Percentiles rank a stretch among this genome's conserved stretches.
These are phyloP conservation scores for Drosophila ficusphila DNA, from an alignment of 1,140 invertebrate genomes.

Conservation along the genomic window DNA sequence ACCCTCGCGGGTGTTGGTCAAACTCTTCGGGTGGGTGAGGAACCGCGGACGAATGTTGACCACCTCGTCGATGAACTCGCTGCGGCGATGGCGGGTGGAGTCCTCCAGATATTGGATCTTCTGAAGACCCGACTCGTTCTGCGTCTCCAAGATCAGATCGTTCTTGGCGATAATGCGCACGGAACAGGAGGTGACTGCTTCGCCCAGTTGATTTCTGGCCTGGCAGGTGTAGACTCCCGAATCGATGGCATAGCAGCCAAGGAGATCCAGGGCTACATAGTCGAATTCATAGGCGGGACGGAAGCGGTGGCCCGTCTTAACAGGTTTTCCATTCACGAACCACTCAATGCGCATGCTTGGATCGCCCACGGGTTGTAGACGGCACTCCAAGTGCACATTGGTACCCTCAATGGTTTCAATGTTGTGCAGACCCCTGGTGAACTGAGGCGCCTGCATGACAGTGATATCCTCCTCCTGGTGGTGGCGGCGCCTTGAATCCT, in stretches of 20 bases:
- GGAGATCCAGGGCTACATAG: slow-evolving; percentile 97
- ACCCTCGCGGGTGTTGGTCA: slow-evolving; percentile 94
- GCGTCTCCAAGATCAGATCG: slow-evolving; percentile 92
- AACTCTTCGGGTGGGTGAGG: slow-evolving; percentile 93
- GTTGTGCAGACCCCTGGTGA: slow-evolving; percentile 94
- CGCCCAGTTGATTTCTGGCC: slow-evolving; percentile 95
- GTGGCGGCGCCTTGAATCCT: slow-evolving; percentile 91
- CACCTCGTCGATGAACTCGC: slow-evolving; percentile 92
- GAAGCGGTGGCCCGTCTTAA: slow-evolving; percentile 96
- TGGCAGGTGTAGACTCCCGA: slow-evolving; percentile 98
- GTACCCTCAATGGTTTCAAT: slow-evolving; percentile 96
- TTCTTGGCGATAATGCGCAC: slow-evolving; percentile 95
- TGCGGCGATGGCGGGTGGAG: slow-evolving; percentile 92
- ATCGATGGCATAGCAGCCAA: slow-evolving; percentile 98
- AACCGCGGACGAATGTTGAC: slow-evolving; percentile 93
- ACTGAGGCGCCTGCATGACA: slow-evolving; percentile 92
- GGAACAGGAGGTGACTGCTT: slow-evolving; percentile 96
- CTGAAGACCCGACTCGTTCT: slow-evolving; percentile 94
- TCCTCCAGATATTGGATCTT: slow-evolving; percentile 97
- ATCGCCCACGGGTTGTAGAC: slow-evolving; percentile 97
- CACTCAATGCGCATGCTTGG: slow-evolving; percentile 98
- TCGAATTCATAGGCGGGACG: slow-evolving; percentile 98
- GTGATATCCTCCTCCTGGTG: slow-evolving; percentile 91
- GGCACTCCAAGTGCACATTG: slow-evolving; percentile 96
- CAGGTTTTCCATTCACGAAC: slow-evolving; percentile 96